Evolutionary conservation across 2,888 invertebrate species (phyloP).

Genomic region (Mystacides longicornis): DNA sequence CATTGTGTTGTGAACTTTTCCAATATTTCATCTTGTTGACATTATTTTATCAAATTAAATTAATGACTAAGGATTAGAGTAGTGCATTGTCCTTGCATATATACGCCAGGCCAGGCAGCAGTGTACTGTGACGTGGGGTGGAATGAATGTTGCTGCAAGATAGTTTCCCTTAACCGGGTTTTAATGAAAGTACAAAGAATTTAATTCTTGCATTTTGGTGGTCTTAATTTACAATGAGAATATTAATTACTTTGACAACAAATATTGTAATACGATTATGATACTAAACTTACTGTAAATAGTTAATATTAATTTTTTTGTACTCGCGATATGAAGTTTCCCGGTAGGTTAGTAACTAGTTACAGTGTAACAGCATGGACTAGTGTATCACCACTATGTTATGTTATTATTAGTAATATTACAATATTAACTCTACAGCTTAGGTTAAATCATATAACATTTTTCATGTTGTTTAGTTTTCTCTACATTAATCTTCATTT

Average conservation of each 20-base stretch:
- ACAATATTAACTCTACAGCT: conserved; percentile 7
- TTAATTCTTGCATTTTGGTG: conserved; percentile 15
- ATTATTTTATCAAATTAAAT: conserved; percentile 24
- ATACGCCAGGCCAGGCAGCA: too few relatives aligned
- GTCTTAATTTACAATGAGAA: conserved; percentile 15
- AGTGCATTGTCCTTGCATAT: too few relatives aligned
- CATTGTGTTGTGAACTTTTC: too few relatives aligned
- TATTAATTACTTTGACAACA: conserved; percentile 7
- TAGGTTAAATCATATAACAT: conserved; percentile 10
- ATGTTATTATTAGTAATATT: conserved; percentile 6
- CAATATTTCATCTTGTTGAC: too few relatives aligned
- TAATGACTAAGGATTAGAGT: too few relatives aligned
- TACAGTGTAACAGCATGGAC: conserved; percentile 16
- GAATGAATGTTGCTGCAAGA: background rate
- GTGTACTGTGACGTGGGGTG: background rate
- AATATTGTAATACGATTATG: background rate
- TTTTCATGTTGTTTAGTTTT: conserved; percentile 13
- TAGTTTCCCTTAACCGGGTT: conserved; percentile 13
- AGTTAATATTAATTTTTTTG: conserved; percentile 20
- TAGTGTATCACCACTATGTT: background rate
- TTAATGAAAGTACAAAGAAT: conserved; percentile 22
- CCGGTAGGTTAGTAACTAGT: conserved; percentile 15
- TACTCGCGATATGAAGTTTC: conserved; percentile 18
- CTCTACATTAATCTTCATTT: conserved; percentile 13
- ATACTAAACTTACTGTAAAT: conserved; percentile 18